Evolutionary conservation across 2,113 vertebrate genomes (phyloP).

Genomic region (Isichthys henryi): DNA sequence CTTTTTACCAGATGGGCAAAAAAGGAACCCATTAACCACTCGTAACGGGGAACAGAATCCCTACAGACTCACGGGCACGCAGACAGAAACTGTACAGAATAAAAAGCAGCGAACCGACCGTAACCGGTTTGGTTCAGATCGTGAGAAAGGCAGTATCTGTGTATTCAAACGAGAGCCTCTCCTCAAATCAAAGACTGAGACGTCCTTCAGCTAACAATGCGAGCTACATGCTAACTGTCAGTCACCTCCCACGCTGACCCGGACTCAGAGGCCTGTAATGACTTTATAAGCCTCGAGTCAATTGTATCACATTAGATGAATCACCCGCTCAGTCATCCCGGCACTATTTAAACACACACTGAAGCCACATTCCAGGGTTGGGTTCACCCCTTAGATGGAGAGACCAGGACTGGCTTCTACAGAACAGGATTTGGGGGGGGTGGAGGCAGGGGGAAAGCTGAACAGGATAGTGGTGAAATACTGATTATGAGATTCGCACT

Average conservation of each 20-base stretch:
- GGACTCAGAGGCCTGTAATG: neutral
- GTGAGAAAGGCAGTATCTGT: neutral
- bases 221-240: neutral
- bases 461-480: neutral
- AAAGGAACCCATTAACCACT: neutral
- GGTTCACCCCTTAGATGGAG: neutral
- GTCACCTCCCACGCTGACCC: neutral
- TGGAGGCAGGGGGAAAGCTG: too few relatives aligned
- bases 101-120: neutral
- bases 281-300: neutral
- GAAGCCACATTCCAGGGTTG: too few relatives aligned
- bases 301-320: slow-evolving; percentile 9
- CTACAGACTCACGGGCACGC: neutral
- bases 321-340: neutral
- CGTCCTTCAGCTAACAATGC: neutral
- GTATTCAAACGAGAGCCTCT: neutral
- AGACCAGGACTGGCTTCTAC: neutral
- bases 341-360: neutral
- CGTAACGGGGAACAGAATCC: neutral
- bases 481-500: neutral
- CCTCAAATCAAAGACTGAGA: neutral
- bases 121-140: neutral
- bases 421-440: neutral
- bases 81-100: neutral
- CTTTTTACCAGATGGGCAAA: neutral